These are phyloP conservation scores for Diorhabda sublineata DNA, from an alignment of 1,140 invertebrate genomes.

Conservation along the genomic window DNA sequence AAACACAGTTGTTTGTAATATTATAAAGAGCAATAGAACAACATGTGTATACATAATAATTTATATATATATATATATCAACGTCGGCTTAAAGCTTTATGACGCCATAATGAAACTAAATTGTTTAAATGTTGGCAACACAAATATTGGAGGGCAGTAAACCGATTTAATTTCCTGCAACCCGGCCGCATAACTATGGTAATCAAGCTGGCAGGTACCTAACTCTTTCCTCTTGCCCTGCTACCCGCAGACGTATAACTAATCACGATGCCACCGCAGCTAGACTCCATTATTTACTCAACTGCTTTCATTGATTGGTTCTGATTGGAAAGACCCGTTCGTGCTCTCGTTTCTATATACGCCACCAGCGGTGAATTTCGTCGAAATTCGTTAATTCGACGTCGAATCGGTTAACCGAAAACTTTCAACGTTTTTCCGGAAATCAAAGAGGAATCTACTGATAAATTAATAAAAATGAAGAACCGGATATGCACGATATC, in stretches of 20 bases:
- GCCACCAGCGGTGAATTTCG: neutral
- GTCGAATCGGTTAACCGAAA: constrained; percentile 1
- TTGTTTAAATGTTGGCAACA: constrained; percentile 43
- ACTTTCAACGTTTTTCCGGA: neutral
- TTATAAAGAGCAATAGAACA: constrained; percentile 8
- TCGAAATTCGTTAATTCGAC: constrained; percentile 4
- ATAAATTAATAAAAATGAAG: too few relatives aligned
- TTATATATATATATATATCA: constrained; percentile 8
- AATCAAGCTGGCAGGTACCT: constrained; percentile 35
- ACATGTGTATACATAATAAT: neutral
- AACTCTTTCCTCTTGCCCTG: constrained; percentile 5
- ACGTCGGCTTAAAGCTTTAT: constrained; percentile 14
- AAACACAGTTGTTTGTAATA: constrained; percentile 9
- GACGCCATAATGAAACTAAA: constrained; percentile 40
- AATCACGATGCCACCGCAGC: constrained; percentile 42
- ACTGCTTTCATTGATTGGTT: constrained; percentile 40
- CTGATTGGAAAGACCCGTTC: constrained; percentile 20
- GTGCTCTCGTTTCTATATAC: constrained; percentile 1
- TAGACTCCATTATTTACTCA: constrained; percentile 45
- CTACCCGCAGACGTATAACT: constrained; percentile 35
- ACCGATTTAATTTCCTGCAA: constrained; percentile 45
- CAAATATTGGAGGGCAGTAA: constrained; percentile 41
- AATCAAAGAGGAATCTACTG: neutral
- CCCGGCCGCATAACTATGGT: constrained; percentile 43
- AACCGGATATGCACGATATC: too few relatives aligned